Base-by-base conservation (phyloP, 2,888 invertebrate species). In the Sussaba pulchella region DNA sequence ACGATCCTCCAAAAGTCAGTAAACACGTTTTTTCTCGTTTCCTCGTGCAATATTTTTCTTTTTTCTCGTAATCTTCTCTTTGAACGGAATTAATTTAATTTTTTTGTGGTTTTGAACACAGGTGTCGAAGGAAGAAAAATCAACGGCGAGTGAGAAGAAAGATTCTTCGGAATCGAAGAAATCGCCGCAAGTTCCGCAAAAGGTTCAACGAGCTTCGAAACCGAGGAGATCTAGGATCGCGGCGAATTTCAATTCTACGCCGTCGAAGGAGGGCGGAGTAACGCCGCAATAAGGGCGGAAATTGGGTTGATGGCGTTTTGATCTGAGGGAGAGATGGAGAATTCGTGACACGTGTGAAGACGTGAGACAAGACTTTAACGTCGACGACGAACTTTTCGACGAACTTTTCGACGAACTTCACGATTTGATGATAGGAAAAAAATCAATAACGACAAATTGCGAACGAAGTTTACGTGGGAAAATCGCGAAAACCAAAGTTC, bases 221-320 rank as follows among this genome's bases (percentile, higher is more conserved):
- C 91, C 88, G 72, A 90, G 89, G 74, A 89, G 88, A 72, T 92
- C 92, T 4, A 89, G 92, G 10, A 88, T 92, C 2, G 92, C 92
- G n/a, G 92, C 92, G 0, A 92, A 91, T 71, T 92, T 92, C 74
- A 86, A 87, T 31, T 82, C 88, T 14, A 83, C 86, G 57, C 83
- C 88, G 9, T 39, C 87, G 19, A 69, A 83, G 0, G 90, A 90
- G 41, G 89, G 89, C 1, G 83, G 77, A 31, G n/a, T n/a, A n/a
- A 85, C 85, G 45, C 79, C 78, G 1, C 81, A 89, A 82, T 86
- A 85, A 86, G 80, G 50, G 36, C 80, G 61, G 17, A 41, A 24
- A 59, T 36, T n/a, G n/a, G n/a, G n/a, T n/a, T n/a, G n/a, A n/a
- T n/a, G n/a, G n/a, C n/a, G n/a, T n/a, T n/a, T n/a, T n/a, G n/a